These are phyloP conservation scores for Tautogolabrus adspersus DNA, from an alignment of 2,113 vertebrate genomes.

Conservation along the genomic window DNA sequence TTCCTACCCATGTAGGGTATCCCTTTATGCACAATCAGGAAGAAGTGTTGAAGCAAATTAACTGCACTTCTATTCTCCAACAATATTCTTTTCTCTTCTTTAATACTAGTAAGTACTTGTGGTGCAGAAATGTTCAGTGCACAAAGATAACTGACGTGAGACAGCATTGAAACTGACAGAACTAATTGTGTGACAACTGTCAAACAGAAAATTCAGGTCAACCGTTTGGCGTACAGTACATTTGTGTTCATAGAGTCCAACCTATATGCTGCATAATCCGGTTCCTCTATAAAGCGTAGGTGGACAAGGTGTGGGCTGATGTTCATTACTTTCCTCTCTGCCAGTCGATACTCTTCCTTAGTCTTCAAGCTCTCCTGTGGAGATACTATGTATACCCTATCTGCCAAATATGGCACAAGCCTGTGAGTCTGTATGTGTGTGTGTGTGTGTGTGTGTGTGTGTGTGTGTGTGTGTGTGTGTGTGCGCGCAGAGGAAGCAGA, in stretches of 20 bases:
- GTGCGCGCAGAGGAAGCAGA: conserved; percentile 11
- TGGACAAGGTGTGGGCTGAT: conserved; percentile 79
- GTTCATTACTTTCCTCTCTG: conserved; percentile 76
- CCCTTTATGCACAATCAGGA: conserved; percentile 1
- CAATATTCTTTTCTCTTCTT: background rate
- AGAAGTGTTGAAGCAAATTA: conserved; percentile 7
- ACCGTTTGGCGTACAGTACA: conserved; percentile 55
- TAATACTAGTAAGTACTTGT: conserved; percentile 14
- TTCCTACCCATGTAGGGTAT: conserved; percentile 8
- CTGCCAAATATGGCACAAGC: conserved; percentile 66
- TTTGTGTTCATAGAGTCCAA: conserved; percentile 59
- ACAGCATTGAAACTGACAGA: conserved; percentile 43
- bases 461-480: conserved; percentile 4
- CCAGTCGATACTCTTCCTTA: conserved; percentile 63
- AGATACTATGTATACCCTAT: conserved; percentile 71
- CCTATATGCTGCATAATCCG: conserved; percentile 65
- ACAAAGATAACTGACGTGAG: conserved; percentile 30
- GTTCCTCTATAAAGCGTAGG: conserved; percentile 70
- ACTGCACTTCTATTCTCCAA: conserved; percentile 16
- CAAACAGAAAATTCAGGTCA: conserved; percentile 69
- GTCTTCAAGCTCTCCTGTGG: conserved; percentile 58
- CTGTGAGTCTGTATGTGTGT: conserved; percentile 11
- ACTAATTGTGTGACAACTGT: conserved; percentile 66
- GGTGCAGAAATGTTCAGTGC: conserved; percentile 24
- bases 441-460: conserved; percentile 7